Percentiles rank a stretch among this genome's conserved stretches.
These are phyloP conservation scores for Aphis gossypii DNA, from an alignment of 1,140 invertebrate species.

Conservation along the genomic window DNA sequence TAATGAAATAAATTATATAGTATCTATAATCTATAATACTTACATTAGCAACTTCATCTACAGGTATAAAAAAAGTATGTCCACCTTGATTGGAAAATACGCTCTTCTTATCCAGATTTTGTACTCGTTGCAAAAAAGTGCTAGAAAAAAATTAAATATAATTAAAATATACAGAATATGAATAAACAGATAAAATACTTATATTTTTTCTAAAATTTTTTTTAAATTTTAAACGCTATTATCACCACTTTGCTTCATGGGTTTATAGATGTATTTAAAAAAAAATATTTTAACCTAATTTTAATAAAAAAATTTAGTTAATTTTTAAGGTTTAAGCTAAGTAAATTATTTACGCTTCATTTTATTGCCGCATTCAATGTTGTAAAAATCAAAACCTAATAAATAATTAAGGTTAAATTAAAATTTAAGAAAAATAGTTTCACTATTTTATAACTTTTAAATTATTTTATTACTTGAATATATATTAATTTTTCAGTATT, in stretches of 20 bases:
- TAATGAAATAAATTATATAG: neutral
- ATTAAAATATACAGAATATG: neutral
- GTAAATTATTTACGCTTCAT: neutral
- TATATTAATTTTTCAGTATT: neutral
- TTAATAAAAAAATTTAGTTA: neutral
- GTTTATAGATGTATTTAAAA: neutral
- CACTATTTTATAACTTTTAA: neutral
- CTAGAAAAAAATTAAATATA: slow-evolving; percentile 65
- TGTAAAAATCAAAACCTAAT: neutral
- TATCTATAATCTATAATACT: slow-evolving; percentile 58
- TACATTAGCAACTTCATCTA: slow-evolving; percentile 89
- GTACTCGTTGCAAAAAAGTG: slow-evolving; percentile 78
- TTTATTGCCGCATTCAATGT: neutral
- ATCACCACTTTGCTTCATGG: neutral
- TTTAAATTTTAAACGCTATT: neutral
- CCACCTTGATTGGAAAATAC: slow-evolving; percentile 78
- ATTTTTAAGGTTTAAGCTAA: neutral
- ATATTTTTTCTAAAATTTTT: neutral
- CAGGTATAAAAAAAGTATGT: slow-evolving; percentile 87
- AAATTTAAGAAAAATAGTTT: neutral
- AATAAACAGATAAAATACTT: neutral
- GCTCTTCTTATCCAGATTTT: slow-evolving; percentile 73
- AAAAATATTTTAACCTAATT: too few species aligned
- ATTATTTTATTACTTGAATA: neutral
- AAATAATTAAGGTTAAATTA: neutral